Evolutionary conservation across 2,888 invertebrate species (phyloP), one percentile per base, ranked within the genome.

Genomic region (Scrobipalpa atriplicella): DNA sequence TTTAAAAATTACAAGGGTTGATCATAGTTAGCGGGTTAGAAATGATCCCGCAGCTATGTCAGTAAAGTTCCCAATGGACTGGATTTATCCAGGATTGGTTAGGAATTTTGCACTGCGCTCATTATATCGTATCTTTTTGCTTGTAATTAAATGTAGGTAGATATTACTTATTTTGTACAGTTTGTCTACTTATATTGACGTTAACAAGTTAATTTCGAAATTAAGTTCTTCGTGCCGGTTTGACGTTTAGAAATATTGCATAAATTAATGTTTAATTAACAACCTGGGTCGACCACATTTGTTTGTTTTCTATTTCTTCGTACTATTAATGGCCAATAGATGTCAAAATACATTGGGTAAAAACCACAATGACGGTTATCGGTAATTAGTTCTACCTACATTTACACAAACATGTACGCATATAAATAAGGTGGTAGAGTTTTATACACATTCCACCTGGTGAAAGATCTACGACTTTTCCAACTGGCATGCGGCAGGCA

Each of bases 241-340:
- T 36, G 36, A 29, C 29, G 58, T 13, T n/a, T 47, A 6, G 18
- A 29, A 38, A n/a, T 5, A 29, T 36, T 58, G 38, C 16, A 13
- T 38, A 58, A 58, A 58, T 16, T 29, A 58, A 58, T 58, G 38
- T 9, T 58, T 5, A 58, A 58, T 36, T 56, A 21, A 21, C 13
- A 56, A 56, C 54, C 54, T 9, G 21, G 47, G 6, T 56, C 21
- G 54, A 13, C 13, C 29, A 29, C 38, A 38, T 6, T 58, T 58
- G 58, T 58, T 58, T 58, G 47, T 58, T 58, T 58, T 58, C 58
- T 58, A 38, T 58, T 67, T 62, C 29, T 61, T 58, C 51, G 62
- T 64, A 29, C 16, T 38, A n/a, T n/a, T n/a, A 58, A 38, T 16
- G 58, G 38, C n/a, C 13, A 13, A 8, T 58, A 16, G 38, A 58